phyloP scores from a whole-genome alignment of 2,797 vertebrate species.

The Sebastes minor region DNA sequence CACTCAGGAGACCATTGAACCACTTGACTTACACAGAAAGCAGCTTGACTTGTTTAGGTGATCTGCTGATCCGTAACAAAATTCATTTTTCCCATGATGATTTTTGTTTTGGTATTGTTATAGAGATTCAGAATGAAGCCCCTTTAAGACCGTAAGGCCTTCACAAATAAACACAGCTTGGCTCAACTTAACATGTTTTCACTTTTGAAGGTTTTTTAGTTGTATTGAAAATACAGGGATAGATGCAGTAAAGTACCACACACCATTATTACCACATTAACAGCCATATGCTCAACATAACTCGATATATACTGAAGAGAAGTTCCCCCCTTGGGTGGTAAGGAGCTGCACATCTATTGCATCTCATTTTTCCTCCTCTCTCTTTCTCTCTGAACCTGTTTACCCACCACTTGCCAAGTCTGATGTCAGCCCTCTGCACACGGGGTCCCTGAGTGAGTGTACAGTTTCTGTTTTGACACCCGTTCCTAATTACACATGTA shows the following conservation, averaged over 20 bases:
- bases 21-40: conserved; percentile 71
- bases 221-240: neutral
- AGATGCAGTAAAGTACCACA: neutral
- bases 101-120: neutral
- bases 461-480: conserved; percentile 88
- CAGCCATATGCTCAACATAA: conserved; percentile 37
- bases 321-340: conserved; percentile 63
- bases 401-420: conserved; percentile 71
- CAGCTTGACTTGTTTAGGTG: conserved; percentile 55
- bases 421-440: conserved; percentile 75
- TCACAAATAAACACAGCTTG: conserved; percentile 7
- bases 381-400: conserved; percentile 58
- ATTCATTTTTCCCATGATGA: neutral
- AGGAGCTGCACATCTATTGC: conserved; percentile 48
- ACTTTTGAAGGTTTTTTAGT: neutral
- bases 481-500: conserved; percentile 84
- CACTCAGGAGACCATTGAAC: conserved; percentile 54
- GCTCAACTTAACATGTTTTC: neutral
- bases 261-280: conserved; percentile 2
- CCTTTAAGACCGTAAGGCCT: neutral
- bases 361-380: conserved; percentile 56
- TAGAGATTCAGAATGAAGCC: neutral
- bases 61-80: conserved; percentile 16
- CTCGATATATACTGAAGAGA: conserved; percentile 46
- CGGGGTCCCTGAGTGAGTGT: conserved; percentile 70